Base-by-base conservation (phyloP, 2,797 vertebrate species). In the Gambusia yucatana region DNA sequence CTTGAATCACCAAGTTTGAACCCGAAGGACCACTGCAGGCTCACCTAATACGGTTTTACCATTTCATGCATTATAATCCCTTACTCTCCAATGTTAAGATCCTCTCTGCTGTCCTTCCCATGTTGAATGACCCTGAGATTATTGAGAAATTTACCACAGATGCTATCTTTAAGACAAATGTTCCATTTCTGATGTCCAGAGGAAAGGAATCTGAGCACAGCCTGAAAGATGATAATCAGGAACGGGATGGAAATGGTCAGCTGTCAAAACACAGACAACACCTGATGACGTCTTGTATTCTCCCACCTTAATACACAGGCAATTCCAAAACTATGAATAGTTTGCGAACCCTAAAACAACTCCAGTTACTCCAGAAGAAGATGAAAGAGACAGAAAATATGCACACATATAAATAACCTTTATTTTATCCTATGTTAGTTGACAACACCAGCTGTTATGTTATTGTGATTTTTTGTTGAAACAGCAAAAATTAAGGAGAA, bases 141-240 rank as follows among this genome's bases (percentile, higher is more conserved):
- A 96, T 95, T 96, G 96, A 95, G 95, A 96, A 96, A 95, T 95
- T 96, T 96, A 97, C 96, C 96, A 94, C 94, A 96, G 96, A 97
- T 96, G 96, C 97, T 96, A 96, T 91, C 93, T 93, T 91, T 94
- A 96, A 97, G 97, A 97, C 96, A 96, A 96, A 96, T 96, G 96
- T 96, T 95, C 92, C 94, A 90, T 83, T 94, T 94, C 94, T 87
- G 92, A 94, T 95, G 94, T 95, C 95, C 95, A 95, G 50, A 94
- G 93, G 92, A 94, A 95, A 95, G 95, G 96, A 97, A 97, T 96
- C 96, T 88, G 94, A 96, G 96, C 90, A 89, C 91, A 92, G 94
- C 91, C 96, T 95, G 96, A 95, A 93, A 94, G 95, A 92, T 85
- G 93, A 97, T 96, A 96, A 94, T 95, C 91, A 88, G 91, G 88